Conservation (phyloP, 2,888 invertebrate genomes). For the Cosmorhoe ocellata region DNA sequence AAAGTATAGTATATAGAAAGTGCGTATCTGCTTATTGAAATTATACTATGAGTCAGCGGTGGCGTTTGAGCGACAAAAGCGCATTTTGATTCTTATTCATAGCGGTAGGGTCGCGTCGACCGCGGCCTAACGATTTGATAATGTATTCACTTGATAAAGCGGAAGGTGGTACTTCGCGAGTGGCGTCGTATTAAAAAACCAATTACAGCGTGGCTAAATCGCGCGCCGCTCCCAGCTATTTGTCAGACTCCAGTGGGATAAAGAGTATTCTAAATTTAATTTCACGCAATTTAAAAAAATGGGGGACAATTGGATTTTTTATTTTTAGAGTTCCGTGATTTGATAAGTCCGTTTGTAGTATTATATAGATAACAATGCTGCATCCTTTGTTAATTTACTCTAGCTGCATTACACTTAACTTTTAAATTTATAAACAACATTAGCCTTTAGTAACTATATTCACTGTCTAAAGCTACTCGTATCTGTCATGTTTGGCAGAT, state of each 20-base stretch:
- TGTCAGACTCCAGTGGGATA: constrained; percentile 79
- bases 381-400: no score
- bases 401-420: no score
- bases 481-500: no score
- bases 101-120: constrained; percentile 60
- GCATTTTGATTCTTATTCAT: constrained; percentile 80
- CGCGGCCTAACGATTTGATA: constrained; percentile 80
- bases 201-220: constrained; percentile 81
- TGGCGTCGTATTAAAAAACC: constrained; percentile 81
- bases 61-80: constrained; percentile 59
- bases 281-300: constrained; percentile 80
- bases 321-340: constrained; percentile 48
- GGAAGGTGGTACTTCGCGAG: constrained; percentile 79
- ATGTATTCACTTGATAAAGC: constrained; percentile 82
- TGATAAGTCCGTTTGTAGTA: no score
- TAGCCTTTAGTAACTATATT: no score
- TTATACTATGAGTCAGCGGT: constrained; percentile 20
- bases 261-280: constrained; percentile 81
- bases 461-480: no score
- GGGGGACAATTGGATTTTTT: constrained; percentile 64
- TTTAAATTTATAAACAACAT: no score
- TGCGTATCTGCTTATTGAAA: background rate
- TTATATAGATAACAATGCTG: no score
- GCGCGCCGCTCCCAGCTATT: constrained; percentile 74
- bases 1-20: no score